These are phyloP conservation scores for Euclidia mi DNA, from an alignment of 2,888 invertebrate species.

Conservation along the genomic window DNA sequence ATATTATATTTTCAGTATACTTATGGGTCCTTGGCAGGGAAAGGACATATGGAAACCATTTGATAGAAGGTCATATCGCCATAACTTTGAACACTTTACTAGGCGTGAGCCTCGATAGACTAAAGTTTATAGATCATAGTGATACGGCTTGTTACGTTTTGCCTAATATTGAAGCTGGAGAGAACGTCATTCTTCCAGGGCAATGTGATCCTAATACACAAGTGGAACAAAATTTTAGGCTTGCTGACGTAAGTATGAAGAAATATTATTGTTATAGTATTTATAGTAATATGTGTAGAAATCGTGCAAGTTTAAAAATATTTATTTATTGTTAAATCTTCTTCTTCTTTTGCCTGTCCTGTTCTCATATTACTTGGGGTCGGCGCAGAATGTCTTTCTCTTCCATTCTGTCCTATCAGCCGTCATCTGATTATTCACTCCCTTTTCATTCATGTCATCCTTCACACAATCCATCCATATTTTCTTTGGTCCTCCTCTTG, in stretches of 20 bases:
- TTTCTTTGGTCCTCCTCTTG: too few species aligned
- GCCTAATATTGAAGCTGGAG: constrained; percentile 67
- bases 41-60: constrained; percentile 35
- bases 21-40: constrained; percentile 72
- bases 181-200: constrained; percentile 73
- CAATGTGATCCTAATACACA: constrained; percentile 67
- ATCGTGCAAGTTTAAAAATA: too few species aligned
- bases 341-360: too few species aligned
- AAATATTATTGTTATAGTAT: background rate
- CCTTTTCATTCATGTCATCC: too few species aligned
- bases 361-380: too few species aligned
- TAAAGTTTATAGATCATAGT: constrained; percentile 63
- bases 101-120: constrained; percentile 50
- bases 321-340: too few species aligned
- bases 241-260: constrained; percentile 63
- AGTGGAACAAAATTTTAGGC: constrained; percentile 69
- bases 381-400: too few species aligned
- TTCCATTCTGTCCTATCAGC: too few species aligned
- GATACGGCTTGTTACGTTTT: constrained; percentile 67
- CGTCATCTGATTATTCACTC: too few species aligned
- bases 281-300: too few species aligned
- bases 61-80: constrained; percentile 60
- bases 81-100: constrained; percentile 53
- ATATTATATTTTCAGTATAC: constrained; percentile 65
- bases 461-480: too few species aligned